phyloP scores from a whole-genome alignment of 2,888 invertebrate genomes.

The Formica aserva region DNA sequence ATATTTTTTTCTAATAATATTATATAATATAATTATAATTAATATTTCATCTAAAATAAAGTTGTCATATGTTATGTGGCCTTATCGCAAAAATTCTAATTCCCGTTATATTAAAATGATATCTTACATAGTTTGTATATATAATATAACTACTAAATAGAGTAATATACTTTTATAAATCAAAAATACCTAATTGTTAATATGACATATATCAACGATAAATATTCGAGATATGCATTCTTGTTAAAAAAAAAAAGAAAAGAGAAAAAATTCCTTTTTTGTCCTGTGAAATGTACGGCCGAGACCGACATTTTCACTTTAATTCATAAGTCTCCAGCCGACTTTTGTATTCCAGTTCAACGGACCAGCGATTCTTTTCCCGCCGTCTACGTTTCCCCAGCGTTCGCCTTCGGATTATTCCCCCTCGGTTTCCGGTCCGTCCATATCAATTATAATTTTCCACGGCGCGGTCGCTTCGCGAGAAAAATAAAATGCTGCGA shows the following conservation, averaged over 20 bases:
- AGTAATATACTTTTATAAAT: neutral
- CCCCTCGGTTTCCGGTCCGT: slow-evolving; percentile 56
- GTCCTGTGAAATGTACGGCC: neutral
- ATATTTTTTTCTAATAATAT: neutral
- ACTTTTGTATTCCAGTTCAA: slow-evolving; percentile 53
- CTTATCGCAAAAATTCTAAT: neutral
- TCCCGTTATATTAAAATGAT: neutral
- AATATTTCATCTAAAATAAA: neutral
- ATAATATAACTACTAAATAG: neutral
- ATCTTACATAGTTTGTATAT: neutral
- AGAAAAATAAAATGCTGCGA: slow-evolving; percentile 51
- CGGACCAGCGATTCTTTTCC: slow-evolving; percentile 43
- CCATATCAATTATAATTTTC: slow-evolving; percentile 68
- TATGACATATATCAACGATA: slow-evolving; percentile 11
- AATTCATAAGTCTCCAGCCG: slow-evolving; percentile 59
- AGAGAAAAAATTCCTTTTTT: neutral
- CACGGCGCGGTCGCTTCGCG: slow-evolving; percentile 42
- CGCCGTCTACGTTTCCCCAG: slow-evolving; percentile 39
- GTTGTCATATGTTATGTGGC: neutral
- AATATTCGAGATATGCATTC: slow-evolving; percentile 22
- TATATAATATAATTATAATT: neutral
- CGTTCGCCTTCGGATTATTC: slow-evolving; percentile 48
- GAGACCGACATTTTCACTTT: slow-evolving; percentile 43
- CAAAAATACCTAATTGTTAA: slow-evolving; percentile 1
- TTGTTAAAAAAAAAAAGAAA: slow-evolving; percentile 23